These are phyloP conservation scores for Eilema caniola DNA, from an alignment of 2,888 invertebrate genomes.

Conservation along the genomic window DNA sequence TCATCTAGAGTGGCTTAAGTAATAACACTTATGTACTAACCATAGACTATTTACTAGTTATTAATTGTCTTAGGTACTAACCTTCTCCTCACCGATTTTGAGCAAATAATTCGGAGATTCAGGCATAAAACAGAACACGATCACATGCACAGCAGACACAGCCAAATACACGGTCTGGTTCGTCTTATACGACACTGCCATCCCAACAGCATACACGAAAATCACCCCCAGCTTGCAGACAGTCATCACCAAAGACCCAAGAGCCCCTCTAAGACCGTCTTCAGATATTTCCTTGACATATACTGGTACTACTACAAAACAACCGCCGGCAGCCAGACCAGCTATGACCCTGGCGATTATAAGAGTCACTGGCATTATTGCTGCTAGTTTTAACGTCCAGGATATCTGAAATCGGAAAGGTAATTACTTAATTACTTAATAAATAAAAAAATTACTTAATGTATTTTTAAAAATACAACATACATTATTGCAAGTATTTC, in stretches of 20 bases:
- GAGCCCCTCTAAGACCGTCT: constrained; percentile 66
- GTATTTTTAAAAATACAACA: no score
- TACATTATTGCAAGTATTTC: no score
- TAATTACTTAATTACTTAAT: no score
- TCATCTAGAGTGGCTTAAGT: no score
- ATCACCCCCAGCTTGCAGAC: constrained; percentile 75
- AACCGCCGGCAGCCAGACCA: constrained; percentile 69
- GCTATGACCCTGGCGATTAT: constrained; percentile 66
- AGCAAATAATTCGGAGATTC: constrained; percentile 75
- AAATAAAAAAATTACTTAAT: no score
- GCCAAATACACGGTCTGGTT: constrained; percentile 67
- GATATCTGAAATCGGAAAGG: constrained; percentile 63
- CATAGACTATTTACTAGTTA: no score
- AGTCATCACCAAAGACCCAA: constrained; percentile 73
- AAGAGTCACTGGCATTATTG: constrained; percentile 57
- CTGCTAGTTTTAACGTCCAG: constrained; percentile 67
- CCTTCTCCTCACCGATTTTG: constrained; percentile 70
- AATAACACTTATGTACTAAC: no score
- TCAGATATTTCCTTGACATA: constrained; percentile 74
- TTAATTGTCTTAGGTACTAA: constrained; percentile 42
- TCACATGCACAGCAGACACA: constrained; percentile 59
- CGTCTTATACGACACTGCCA: constrained; percentile 59
- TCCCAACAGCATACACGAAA: constrained; percentile 71
- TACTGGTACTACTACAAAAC: constrained; percentile 70
- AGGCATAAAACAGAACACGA: constrained; percentile 71